Conservation (phyloP, 2,797 vertebrate species). For the Mionectes olivaceus region DNA sequence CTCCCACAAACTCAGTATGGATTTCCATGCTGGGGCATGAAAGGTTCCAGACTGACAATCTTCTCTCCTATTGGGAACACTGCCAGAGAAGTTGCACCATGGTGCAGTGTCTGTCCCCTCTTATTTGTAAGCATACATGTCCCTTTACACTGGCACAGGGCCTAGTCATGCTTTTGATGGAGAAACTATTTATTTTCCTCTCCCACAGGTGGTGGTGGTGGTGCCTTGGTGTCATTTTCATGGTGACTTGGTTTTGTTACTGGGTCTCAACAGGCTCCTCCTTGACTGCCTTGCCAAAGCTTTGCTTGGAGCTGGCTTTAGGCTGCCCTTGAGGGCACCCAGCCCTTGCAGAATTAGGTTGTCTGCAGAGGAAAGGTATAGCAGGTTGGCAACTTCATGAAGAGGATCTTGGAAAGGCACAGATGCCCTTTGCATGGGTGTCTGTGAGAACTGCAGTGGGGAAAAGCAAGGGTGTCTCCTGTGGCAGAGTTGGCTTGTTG, state of each 20-base stretch:
- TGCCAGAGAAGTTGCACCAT: background rate
- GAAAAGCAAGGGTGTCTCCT: background rate
- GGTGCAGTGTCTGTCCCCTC: background rate
- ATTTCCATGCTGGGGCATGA: background rate
- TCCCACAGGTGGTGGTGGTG: background rate
- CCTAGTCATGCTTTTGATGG: background rate
- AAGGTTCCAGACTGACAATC: background rate
- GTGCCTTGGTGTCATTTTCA: background rate
- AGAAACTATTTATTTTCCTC: background rate
- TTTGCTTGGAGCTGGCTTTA: background rate
- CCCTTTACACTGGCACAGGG: background rate
- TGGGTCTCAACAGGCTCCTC: background rate
- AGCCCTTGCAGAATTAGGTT: background rate
- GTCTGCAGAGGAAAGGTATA: background rate
- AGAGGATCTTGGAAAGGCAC: background rate
- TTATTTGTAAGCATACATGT: accelerated
- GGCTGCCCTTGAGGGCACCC: background rate
- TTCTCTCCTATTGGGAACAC: background rate
- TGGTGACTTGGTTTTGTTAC: background rate
- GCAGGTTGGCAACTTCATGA: background rate
- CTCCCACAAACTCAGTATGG: background rate
- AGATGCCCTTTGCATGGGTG: background rate
- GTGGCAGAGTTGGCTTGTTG: background rate
- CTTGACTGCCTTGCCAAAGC: background rate
- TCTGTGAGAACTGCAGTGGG: background rate